Evolutionary conservation across 64 coral and sea anemone species (phyloP).

Genomic region (Montipora efflorescens): DNA sequence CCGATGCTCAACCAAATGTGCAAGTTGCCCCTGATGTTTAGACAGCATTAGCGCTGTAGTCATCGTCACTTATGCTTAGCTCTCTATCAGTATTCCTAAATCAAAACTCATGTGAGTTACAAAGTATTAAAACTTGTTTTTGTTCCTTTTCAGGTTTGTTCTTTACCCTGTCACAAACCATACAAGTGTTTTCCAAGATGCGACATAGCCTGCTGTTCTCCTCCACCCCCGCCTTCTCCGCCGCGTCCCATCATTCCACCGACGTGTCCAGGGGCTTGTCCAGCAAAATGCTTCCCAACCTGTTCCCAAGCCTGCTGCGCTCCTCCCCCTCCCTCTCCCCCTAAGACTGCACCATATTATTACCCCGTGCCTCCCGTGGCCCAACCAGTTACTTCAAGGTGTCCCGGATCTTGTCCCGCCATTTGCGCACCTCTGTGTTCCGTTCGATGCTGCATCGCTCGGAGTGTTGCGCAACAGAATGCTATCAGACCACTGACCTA

Average conservation of each 20-base stretch:
- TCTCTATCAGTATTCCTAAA: too few relatives aligned
- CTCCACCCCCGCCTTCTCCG: slow-evolving; percentile 57
- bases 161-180: slow-evolving; percentile 78
- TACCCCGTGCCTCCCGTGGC: slow-evolving; percentile 22
- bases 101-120: too few relatives aligned
- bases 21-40: too few relatives aligned
- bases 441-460: slow-evolving; percentile 41
- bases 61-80: too few relatives aligned
- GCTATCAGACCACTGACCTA: slow-evolving; percentile 2
- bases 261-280: slow-evolving; percentile 52
- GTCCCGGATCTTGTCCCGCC: slow-evolving; percentile 53
- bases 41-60: too few relatives aligned
- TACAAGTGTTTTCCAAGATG: slow-evolving; percentile 86
- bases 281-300: slow-evolving; percentile 41
- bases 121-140: background rate
- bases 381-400: background rate
- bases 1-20: too few relatives aligned
- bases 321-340: background rate
- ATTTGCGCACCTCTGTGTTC: slow-evolving; percentile 78
- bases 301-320: slow-evolving; percentile 60
- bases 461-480: background rate
- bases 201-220: slow-evolving; percentile 57
- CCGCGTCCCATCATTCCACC: slow-evolving; percentile 2
- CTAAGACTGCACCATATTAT: background rate
- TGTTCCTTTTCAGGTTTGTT: slow-evolving; percentile 65